Evolutionary conservation across 2,113 vertebrate genomes (phyloP).

Genomic region (Siniperca knerii): DNA sequence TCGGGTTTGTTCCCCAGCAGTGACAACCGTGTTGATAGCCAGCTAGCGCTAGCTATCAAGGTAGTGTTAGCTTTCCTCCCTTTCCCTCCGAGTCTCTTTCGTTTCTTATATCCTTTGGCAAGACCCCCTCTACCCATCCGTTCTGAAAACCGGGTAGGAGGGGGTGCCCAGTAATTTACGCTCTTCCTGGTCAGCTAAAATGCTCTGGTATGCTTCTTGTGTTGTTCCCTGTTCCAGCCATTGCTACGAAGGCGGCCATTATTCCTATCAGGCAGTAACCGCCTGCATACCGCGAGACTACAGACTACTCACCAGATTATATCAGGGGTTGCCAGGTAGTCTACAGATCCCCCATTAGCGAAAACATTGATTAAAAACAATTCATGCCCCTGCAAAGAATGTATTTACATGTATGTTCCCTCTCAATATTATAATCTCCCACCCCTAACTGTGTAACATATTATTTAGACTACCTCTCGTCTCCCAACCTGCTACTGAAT

Average conservation of each 20-base stretch:
- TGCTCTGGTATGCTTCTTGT: slow-evolving; percentile 67
- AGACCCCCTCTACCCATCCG: slow-evolving; percentile 83
- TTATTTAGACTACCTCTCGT: no score
- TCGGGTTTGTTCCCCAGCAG: slow-evolving; percentile 62
- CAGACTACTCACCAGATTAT: background rate
- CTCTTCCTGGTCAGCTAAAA: slow-evolving; percentile 81
- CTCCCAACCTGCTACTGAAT: no score
- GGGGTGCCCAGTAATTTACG: slow-evolving; percentile 47
- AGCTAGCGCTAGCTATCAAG: slow-evolving; percentile 67
- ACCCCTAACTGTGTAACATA: no score
- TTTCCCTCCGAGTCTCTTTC: slow-evolving; percentile 63
- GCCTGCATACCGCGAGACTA: slow-evolving; percentile 78
- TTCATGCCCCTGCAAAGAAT: background rate
- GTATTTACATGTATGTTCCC: no score
- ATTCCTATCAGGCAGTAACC: slow-evolving; percentile 75
- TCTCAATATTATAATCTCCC: no score
- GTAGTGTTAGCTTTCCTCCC: slow-evolving; percentile 64
- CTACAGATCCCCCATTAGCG: background rate
- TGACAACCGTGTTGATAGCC: slow-evolving; percentile 71
- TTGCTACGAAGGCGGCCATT: slow-evolving; percentile 84
- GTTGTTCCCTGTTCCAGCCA: slow-evolving; percentile 76
- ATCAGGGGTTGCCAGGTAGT: slow-evolving; percentile 39
- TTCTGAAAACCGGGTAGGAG: slow-evolving; percentile 68
- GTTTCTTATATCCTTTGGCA: slow-evolving; percentile 69
- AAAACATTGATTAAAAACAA: background rate